phyloP scores from a whole-genome alignment of 2,888 invertebrate species.

The Mamestra brassicae region DNA sequence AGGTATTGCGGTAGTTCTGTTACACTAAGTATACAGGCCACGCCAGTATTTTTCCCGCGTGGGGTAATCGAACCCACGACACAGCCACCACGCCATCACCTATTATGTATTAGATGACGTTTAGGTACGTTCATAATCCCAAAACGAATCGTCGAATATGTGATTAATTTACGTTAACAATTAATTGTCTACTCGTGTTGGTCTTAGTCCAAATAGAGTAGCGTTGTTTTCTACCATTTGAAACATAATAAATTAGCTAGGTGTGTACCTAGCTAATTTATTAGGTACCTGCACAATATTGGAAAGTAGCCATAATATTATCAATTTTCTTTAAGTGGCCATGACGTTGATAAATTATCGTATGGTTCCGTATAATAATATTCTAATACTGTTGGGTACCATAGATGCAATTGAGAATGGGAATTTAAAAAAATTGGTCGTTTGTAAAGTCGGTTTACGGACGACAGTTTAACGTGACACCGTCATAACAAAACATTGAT shows the following conservation, averaged over 20 bases:
- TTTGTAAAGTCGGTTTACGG: too few species aligned
- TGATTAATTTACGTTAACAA: constrained; percentile 16
- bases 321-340: constrained; percentile 33
- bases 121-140: not conserved
- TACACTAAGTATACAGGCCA: too few species aligned
- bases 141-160: constrained; percentile 2
- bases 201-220: constrained; percentile 35
- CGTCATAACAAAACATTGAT: too few species aligned
- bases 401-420: too few species aligned
- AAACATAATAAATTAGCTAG: constrained; percentile 34
- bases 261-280: too few species aligned
- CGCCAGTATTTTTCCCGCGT: too few species aligned
- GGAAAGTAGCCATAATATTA: constrained; percentile 50
- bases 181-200: constrained; percentile 27
- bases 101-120: too few species aligned
- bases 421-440: not conserved
- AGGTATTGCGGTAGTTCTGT: too few species aligned
- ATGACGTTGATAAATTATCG: constrained; percentile 21
- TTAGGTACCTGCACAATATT: constrained; percentile 17
- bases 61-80: not conserved
- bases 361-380: not conserved
- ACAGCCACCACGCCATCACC: not conserved
- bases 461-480: too few species aligned
- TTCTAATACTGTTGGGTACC: not conserved
- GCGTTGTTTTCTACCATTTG: constrained; percentile 21